Evolutionary conservation across 2,888 invertebrate genomes (phyloP).

Genomic region (Heliconius cydno): DNA sequence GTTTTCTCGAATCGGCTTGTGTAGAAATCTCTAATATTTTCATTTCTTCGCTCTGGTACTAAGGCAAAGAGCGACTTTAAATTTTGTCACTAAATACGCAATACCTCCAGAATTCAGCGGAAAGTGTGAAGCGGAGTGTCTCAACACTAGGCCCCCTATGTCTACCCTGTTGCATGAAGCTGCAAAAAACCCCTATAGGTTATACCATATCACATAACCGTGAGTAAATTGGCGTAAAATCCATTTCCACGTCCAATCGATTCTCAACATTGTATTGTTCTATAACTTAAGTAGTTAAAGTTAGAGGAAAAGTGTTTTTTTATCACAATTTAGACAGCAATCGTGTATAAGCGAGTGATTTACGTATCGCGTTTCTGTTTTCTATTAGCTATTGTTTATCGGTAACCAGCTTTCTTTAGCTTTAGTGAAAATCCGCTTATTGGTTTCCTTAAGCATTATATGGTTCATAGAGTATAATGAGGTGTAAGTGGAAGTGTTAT

Average conservation of each 20-base stretch:
- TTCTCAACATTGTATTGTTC: conserved; percentile 32
- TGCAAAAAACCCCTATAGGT: too few relatives aligned
- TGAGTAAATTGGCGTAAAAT: conserved; percentile 64
- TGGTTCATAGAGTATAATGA: not conserved
- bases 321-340: conserved; percentile 25
- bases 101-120: too few relatives aligned
- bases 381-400: conserved; percentile 33
- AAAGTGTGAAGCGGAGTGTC: too few relatives aligned
- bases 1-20: too few relatives aligned
- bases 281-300: conserved; percentile 8
- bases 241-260: conserved; percentile 49
- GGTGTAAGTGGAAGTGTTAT: too few relatives aligned
- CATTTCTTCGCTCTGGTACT: too few relatives aligned
- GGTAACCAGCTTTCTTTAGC: not conserved
- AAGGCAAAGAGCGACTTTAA: too few relatives aligned
- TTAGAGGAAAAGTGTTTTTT: conserved; percentile 28
- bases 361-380: conserved; percentile 35
- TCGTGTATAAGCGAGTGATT: conserved; percentile 23
- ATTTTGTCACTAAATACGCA: too few relatives aligned
- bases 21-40: too few relatives aligned
- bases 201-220: conserved; percentile 12
- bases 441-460: not conserved
- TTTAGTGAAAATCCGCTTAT: not conserved
- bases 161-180: too few relatives aligned
- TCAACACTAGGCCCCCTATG: too few relatives aligned